Evolutionary conservation across 2,888 invertebrate genomes (phyloP), one percentile per base, ranked within the genome.

Genomic region (Mayetiola destructor): DNA sequence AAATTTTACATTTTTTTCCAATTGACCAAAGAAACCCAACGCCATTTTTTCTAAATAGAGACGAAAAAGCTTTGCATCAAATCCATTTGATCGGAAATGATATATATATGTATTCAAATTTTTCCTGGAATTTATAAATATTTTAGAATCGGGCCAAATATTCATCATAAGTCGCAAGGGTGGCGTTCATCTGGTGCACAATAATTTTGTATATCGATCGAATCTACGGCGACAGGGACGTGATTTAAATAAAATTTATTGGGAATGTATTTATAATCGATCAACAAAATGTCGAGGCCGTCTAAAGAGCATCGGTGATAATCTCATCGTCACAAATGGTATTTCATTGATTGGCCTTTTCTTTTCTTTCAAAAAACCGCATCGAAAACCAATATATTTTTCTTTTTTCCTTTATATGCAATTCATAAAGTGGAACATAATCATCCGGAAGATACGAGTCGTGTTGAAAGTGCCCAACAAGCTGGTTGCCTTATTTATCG

Each of bases 231-330:
- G 70, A 30, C 70, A 68, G 58, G 72, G 72, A 21, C 66, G 67
- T 6, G 62, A 64, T 57, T 63, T 63, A 52, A 68, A 72, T 56
- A 71, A 69, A 58, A 65, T 71, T n/a, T 72, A 72, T 53, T 72
- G 72, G 72, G 72, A 72, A 62, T 72, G 72, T 57, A 69, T 72
- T 23, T 70, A 72, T 42, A 72, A 72, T 62, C 68, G 72, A n/a
- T 69, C 70, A 2, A 67, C 65, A 56, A 72, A 71, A 61, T 72
- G 72, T 57, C 68, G 71, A 1, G 71, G 72, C 59, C 69, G 72
- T 2, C 61, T 72, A 23, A 72, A 72, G 63, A 71, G 72, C 10
- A 64, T 72, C 53, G 71, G 69, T 2, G 69, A 72, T 61, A 68
- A 69, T 64, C 64, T 72, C 55, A 69, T 66, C 59, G 68, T 72